Evolutionary conservation across 1,140 invertebrate genomes (phyloP), one percentile per base, ranked within the genome.

Genomic region (Caenorhabditis tropicalis): DNA sequence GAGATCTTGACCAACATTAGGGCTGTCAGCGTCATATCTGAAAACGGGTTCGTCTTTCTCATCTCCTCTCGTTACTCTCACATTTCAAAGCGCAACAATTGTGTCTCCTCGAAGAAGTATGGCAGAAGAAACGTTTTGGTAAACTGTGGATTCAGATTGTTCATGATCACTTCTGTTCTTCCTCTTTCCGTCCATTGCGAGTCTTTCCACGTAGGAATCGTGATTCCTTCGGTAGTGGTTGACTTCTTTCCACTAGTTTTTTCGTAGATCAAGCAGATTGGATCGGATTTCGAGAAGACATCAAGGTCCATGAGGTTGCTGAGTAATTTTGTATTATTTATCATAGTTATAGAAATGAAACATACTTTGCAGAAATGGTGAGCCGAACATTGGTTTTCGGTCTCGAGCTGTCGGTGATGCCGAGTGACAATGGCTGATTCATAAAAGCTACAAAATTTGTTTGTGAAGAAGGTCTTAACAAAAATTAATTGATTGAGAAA

Each of bases 91-190:
- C 90, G 91, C 9, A 92, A 86, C 60, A 90, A 90, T 84, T 92
- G 92, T 43, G 89, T 89, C 85, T 93, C 92, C 90, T 94, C 93
- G 91, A 94, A 94, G 82, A 90, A 92, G 86, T 93, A 93, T 60
- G 93, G 90, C 15, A 93, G 85, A 2, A 91, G 87, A 88, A 93
- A 92, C 87, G 93, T 93, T 81, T 92, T 92, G 6, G 92, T 91
- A 92, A 93, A 93, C 82, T 92, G 90, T 36, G 93, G 93, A 89
- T 93, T 93, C 53, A 93, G 87, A 86, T 91, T 92, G 89, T 93
- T 93, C 88, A 91, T 91, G 19, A 93, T 92, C 39, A 91, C 90
- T 88, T 93, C 93, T 24, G 93, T 93, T 56, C 93, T 87, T 27
- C 93, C 93, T 85, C 93, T 87, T 85, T 92, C 92, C 5, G 85